Conservation (phyloP, 37 sponge, comb jelly and placozoan genomes). For the Agelas oroides region DNA sequence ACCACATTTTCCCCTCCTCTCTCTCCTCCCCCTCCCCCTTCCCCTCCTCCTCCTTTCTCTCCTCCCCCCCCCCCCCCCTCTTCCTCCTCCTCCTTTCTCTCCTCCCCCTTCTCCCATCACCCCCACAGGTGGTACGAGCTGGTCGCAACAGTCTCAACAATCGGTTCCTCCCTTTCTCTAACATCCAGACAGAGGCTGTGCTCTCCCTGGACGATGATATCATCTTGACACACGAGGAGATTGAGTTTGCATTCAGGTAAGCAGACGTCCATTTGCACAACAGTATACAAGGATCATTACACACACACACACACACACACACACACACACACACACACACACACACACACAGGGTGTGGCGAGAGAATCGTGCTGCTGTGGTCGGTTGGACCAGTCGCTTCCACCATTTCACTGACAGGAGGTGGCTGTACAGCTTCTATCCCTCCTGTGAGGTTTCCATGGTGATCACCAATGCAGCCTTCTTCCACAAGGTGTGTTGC, state of each 20-base stretch:
- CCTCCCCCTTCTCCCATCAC: neutral
- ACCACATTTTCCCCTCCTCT: too few relatives aligned
- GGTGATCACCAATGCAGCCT: constrained; percentile 10
- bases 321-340: too few relatives aligned
- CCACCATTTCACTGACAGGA: constrained; percentile 51
- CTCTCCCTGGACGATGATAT: constrained; percentile 86
- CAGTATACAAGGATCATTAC: neutral
- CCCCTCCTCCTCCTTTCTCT: too few relatives aligned
- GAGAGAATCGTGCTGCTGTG: constrained; percentile 78
- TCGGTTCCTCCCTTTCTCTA: constrained; percentile 77
- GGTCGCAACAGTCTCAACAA: constrained; percentile 84
- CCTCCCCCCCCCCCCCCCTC: neutral
- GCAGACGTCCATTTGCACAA: neutral
- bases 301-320: too few relatives aligned
- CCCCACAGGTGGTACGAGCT: constrained; percentile 53
- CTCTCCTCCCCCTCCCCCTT: too few relatives aligned
- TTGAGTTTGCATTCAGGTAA: constrained; percentile 82
- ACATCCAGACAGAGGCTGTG: constrained; percentile 81
- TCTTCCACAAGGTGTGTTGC: constrained; percentile 17
- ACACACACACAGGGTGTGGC: constrained; percentile 73
- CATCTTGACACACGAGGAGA: constrained; percentile 58
- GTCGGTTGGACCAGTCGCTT: constrained; percentile 86
- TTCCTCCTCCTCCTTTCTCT: neutral
- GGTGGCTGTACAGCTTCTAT: neutral
- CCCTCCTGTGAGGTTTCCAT: constrained; percentile 11